Evolutionary conservation across 2,888 invertebrate species (phyloP), one percentile per base, ranked within the genome.

Genomic region (Hipparchia semele): DNA sequence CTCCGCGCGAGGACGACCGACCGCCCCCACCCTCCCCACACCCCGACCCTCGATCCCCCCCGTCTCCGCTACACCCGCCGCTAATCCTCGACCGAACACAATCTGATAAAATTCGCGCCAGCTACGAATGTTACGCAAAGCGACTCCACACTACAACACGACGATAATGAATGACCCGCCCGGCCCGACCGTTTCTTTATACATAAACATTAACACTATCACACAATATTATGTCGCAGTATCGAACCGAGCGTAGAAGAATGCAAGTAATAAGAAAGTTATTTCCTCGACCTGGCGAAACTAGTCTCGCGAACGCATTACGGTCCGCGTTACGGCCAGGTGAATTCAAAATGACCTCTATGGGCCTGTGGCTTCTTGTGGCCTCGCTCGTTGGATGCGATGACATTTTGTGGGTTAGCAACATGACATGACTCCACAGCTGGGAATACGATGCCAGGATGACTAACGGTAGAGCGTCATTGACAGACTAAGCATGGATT

Each of bases 81-180:
- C 90, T 90, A 90, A 91, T 92, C 91, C 91, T 90, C 90, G 86
- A 88, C 89, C 89, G 88, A 90, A 92, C 86, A 90, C 91, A 89
- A 92, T 92, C 93, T 91, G 93, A 92, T 93, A 93, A 93, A 92
- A 91, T 93, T 93, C 93, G 92, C 93, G 93, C 92, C 93, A 92
- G 91, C 91, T 89, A 92, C 89, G 89, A 92, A 92, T 87, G 91
- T 92, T 92, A 93, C 92, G 92, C 92, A 91, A 90, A 92, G 89
- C 90, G 86, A 88, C 87, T 90, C 87, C 83, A 88, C 88, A 88
- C 89, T 89, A 90, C 89, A 86, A 89, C 87, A 86, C 83, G 80
- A 83, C 87, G 88, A 89, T 92, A 92, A 91, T 91, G 92, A 92
- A 92, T 91, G 92, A 90, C 89, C 88, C 84, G 84, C 87, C 85